Conservation (phyloP, 1,140 invertebrate species). For the Bursaphelenchus mucronatus region DNA sequence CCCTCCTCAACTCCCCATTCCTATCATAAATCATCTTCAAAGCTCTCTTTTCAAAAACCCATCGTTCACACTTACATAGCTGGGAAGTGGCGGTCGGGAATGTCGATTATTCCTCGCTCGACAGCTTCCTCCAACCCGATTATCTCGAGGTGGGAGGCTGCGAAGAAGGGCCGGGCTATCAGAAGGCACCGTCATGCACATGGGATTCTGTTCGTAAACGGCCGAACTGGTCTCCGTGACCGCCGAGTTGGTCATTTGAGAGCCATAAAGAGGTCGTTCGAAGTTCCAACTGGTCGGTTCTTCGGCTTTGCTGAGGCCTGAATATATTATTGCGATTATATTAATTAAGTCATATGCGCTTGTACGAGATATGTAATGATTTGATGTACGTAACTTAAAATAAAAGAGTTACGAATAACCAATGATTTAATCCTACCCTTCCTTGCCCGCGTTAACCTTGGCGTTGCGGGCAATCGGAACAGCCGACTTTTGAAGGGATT, state of each 20-base stretch:
- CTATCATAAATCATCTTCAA: too few relatives aligned
- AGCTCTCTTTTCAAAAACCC: too few relatives aligned
- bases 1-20: too few relatives aligned
- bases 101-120: conserved; percentile 17
- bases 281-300: conserved; percentile 53
- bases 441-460: conserved; percentile 39
- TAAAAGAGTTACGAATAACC: background rate
- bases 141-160: background rate
- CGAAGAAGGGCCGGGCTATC: conserved; percentile 11
- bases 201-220: background rate
- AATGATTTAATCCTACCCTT: conserved; percentile 37
- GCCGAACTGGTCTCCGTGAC: background rate
- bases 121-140: conserved; percentile 30
- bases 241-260: conserved; percentile 11
- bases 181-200: conserved; percentile 15
- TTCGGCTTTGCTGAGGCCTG: conserved; percentile 44
- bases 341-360: conserved; percentile 12
- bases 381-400: too few relatives aligned
- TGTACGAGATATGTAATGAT: background rate
- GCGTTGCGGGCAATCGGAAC: conserved; percentile 51
- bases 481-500: conserved; percentile 52
- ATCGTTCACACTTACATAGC: conserved; percentile 26
- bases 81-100: conserved; percentile 26
- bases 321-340: conserved; percentile 16
- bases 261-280: conserved; percentile 41